Conservation (phyloP, 2,113 vertebrate genomes). For the Maccullochella peelii region DNA sequence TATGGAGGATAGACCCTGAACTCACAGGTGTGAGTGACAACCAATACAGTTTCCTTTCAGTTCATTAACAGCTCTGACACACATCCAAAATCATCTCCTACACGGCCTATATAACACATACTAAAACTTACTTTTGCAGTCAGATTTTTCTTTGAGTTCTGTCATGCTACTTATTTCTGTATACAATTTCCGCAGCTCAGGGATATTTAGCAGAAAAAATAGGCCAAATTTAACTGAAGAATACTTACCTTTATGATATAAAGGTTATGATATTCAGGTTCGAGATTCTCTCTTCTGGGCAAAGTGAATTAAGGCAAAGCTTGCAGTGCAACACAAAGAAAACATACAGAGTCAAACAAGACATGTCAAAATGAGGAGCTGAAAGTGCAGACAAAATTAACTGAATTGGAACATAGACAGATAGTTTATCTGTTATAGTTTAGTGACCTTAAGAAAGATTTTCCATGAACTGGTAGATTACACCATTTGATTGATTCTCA, state of each 20-base stretch:
- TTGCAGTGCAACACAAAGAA: not conserved
- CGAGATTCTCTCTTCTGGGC: not conserved
- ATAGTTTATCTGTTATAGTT: not conserved
- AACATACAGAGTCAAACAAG: not conserved
- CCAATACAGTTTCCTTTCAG: not conserved
- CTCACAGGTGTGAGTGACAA: not conserved
- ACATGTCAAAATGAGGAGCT: not conserved
- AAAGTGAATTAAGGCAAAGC: not conserved
- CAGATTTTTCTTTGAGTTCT: not conserved
- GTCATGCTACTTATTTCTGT: not conserved
- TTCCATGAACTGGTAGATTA: not conserved
- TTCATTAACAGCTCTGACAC: not conserved
- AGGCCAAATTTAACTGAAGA: not conserved
- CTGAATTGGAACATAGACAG: not conserved
- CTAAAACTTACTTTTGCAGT: not conserved
- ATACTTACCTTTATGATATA: not conserved
- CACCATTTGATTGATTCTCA: constrained; percentile 5
- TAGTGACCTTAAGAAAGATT: not conserved
- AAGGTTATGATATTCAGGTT: not conserved
- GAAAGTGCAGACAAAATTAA: not conserved
- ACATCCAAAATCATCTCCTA: not conserved
- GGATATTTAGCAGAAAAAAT: not conserved
- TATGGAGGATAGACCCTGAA: not conserved
- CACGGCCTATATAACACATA: not conserved
- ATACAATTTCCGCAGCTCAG: not conserved